Evolutionary conservation across 2,888 invertebrate species (phyloP).

Genomic region (Clitarchus hookeri): DNA sequence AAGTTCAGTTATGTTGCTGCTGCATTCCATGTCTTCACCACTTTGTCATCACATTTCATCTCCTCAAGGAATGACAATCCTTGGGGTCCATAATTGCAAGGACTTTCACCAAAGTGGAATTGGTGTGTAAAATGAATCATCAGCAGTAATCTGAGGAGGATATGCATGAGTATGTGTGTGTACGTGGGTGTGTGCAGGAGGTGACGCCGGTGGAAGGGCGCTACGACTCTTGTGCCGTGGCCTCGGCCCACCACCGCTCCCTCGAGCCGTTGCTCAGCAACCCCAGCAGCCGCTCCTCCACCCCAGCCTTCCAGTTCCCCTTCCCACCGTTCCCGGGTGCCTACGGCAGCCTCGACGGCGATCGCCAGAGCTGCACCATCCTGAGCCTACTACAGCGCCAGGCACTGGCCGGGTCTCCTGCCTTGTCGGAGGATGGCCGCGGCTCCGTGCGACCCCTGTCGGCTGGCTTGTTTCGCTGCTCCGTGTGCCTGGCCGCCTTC

Average conservation of each 20-base stretch:
- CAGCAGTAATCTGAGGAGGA: not conserved
- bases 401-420: slow-evolving; percentile 53
- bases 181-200: slow-evolving; percentile 44
- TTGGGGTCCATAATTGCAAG: not conserved
- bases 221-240: slow-evolving; percentile 43
- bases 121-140: not conserved
- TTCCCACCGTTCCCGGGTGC: slow-evolving; percentile 59
- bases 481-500: slow-evolving; percentile 83
- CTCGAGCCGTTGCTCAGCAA: slow-evolving; percentile 52
- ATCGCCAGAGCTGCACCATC: slow-evolving; percentile 43
- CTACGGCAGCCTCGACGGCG: slow-evolving; percentile 56
- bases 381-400: slow-evolving; percentile 58
- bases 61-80: too few relatives aligned
- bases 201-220: slow-evolving; percentile 47
- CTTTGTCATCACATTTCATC: too few relatives aligned
- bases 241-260: slow-evolving; percentile 41
- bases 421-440: slow-evolving; percentile 39
- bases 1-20: too few relatives aligned
- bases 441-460: slow-evolving; percentile 41
- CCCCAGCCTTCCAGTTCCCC: slow-evolving; percentile 61
- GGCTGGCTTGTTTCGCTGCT: slow-evolving; percentile 64
- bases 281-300: slow-evolving; percentile 58
- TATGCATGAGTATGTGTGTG: slow-evolving; percentile 20
- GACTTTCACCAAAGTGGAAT: not conserved
- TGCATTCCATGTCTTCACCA: too few relatives aligned